Conservation (phyloP, 2,113 vertebrate species). For the Gavia stellata region DNA sequence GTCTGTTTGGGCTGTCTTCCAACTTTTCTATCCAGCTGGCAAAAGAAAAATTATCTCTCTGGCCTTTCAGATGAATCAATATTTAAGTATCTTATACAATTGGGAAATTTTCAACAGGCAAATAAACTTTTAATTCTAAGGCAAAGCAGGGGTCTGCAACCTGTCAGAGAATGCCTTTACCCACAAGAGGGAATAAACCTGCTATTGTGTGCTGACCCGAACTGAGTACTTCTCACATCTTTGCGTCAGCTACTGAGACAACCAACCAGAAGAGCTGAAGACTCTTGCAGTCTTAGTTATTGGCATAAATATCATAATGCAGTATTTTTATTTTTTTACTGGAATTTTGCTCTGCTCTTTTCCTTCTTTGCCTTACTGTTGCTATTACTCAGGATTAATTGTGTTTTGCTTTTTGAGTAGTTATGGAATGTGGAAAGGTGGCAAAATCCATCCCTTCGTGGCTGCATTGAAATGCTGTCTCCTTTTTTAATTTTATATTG, state of each 20-base stretch:
- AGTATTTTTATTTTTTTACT: not conserved
- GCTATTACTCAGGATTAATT: not conserved
- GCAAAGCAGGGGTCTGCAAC: not conserved
- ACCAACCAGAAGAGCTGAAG: not conserved
- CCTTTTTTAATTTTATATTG: not conserved
- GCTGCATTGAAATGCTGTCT: not conserved
- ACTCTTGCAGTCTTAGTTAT: not conserved
- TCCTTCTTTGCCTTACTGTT: not conserved
- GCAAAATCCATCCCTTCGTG: not conserved
- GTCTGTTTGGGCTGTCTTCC: not conserved
- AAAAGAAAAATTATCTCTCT: not conserved
- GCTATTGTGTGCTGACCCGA: not conserved
- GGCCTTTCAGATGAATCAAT: conserved; percentile 9
- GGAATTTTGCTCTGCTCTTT: not conserved
- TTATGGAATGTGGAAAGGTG: not conserved
- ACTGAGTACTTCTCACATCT: not conserved
- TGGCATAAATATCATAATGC: not conserved
- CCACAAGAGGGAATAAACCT: not conserved
- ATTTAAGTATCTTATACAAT: not conserved
- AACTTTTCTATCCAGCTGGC: not conserved
- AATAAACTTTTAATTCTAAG: not conserved
- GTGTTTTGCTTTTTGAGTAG: not conserved
- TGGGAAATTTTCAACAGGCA: not conserved
- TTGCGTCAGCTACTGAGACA: not conserved
- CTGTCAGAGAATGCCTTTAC: not conserved